Base-by-base conservation (phyloP, 2,888 invertebrate genomes). In the Lymantria monacha region DNA sequence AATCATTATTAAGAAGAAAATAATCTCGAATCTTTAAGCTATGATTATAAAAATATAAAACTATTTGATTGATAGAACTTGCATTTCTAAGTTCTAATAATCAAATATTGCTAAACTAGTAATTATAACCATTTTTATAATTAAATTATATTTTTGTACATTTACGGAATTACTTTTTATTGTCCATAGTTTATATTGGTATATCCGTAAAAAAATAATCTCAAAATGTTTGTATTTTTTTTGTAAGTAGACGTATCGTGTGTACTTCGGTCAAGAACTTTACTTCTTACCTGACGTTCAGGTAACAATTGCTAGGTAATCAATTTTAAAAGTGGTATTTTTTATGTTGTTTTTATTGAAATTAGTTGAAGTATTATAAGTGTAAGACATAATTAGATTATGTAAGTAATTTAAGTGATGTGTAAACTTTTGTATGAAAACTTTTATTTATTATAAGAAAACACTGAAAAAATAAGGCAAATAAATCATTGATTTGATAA, bases 351-450 rank as follows among this genome's bases (percentile, higher is more conserved):
- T 71, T 75, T 65, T 69, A 62, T 69, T 66, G 70, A 76, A 70
- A 70, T 69, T 74, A 80, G 74, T 73, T 74, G 63, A 76, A 83
- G 83, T 85, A 85, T 85, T 83, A 80, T 81, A 74, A 63, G 61
- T 53, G 59, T 81, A 79, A 78, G 76, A 72, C 74, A 72, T 64
- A 69, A 74, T 59, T 71, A 60, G 54, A 58, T 40, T 46, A 46
- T 50, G 22, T 48, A 41, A 51, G 56, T 62, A 45, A 40, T 56
- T 50, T 45, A 33, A 61, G 66, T 63, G 70, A 71, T 70, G 56
- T 78, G 73, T 80, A 75, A 72, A 78, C 66, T 85, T 86, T 87
- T 89, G 83, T 87, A 87, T 81, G 80, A 80, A n/a, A 79, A 69
- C 59, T 69, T 76, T 33, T 83, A 84, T 84, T 85, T 84, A 81